Evolutionary conservation across 2,113 vertebrate species (phyloP).

Genomic region (Microcebus lehilahytsara): DNA sequence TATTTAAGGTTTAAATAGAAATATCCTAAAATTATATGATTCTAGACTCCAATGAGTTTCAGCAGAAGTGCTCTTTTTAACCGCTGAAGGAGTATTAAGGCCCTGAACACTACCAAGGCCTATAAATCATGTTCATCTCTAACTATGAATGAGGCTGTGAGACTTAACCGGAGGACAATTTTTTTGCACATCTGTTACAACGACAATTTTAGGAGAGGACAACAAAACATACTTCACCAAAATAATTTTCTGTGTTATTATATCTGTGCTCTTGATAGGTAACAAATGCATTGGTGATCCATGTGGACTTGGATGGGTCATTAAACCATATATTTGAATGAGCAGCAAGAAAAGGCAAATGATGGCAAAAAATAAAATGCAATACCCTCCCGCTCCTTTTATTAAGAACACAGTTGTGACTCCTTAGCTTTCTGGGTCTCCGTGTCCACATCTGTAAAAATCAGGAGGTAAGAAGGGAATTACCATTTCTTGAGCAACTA

Average conservation of each 20-base stretch:
- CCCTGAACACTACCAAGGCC: not conserved
- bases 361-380: not conserved
- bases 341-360: not conserved
- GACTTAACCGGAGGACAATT: not conserved
- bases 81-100: not conserved
- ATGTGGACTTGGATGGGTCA: not conserved
- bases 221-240: not conserved
- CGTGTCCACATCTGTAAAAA: not conserved
- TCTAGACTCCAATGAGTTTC: not conserved
- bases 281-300: not conserved
- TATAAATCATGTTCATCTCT: not conserved
- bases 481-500: not conserved
- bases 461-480: not conserved
- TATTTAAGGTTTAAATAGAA: conserved; percentile 7
- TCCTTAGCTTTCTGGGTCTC: not conserved
- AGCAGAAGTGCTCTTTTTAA: not conserved
- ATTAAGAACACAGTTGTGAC: not conserved
- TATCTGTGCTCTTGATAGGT: not conserved
- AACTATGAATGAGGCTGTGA: not conserved
- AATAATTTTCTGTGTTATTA: not conserved
- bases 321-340: not conserved
- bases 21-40: not conserved
- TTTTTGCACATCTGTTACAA: not conserved
- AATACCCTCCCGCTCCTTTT: not conserved
- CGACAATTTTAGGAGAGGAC: not conserved